Evolutionary conservation across 2,113 vertebrate species (phyloP).

Genomic region (Amblyopsis rosae): DNA sequence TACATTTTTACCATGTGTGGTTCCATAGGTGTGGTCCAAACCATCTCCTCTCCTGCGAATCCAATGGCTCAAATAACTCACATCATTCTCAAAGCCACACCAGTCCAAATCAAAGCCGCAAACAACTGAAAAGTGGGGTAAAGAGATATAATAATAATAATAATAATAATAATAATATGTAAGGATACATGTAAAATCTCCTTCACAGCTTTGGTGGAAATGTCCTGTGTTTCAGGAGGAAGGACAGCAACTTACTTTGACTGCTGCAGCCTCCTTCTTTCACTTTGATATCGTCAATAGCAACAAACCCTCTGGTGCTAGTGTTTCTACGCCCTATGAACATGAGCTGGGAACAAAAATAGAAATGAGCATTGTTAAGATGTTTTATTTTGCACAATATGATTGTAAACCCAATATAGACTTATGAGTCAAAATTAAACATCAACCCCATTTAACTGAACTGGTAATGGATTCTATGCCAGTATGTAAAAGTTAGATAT

Average conservation of each 20-base stretch:
- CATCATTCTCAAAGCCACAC: slow-evolving; percentile 66
- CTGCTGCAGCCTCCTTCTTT: slow-evolving; percentile 61
- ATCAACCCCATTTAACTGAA: not conserved
- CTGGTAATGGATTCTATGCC: not conserved
- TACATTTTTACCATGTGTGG: slow-evolving; percentile 63
- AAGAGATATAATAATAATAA: not conserved
- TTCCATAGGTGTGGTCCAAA: slow-evolving; percentile 73
- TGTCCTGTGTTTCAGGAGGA: not conserved
- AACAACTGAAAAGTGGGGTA: slow-evolving; percentile 37
- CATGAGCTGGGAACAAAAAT: slow-evolving; percentile 51
- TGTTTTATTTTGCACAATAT: too few relatives aligned
- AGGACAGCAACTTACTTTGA: slow-evolving; percentile 46
- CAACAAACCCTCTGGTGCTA: slow-evolving; percentile 69
- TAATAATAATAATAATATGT: not conserved
- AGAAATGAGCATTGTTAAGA: not conserved
- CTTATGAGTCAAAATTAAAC: not conserved
- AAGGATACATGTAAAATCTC: not conserved
- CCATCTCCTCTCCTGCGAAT: slow-evolving; percentile 46
- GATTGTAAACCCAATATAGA: not conserved
- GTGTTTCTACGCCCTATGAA: slow-evolving; percentile 60
- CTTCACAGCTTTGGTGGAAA: not conserved
- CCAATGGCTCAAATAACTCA: slow-evolving; percentile 57
- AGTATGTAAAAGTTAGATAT: too few relatives aligned
- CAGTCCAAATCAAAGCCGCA: slow-evolving; percentile 71
- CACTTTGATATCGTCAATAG: slow-evolving; percentile 74